Base-by-base conservation (phyloP, 2,888 invertebrate genomes). In the Pycnomerus fuliginosus region DNA sequence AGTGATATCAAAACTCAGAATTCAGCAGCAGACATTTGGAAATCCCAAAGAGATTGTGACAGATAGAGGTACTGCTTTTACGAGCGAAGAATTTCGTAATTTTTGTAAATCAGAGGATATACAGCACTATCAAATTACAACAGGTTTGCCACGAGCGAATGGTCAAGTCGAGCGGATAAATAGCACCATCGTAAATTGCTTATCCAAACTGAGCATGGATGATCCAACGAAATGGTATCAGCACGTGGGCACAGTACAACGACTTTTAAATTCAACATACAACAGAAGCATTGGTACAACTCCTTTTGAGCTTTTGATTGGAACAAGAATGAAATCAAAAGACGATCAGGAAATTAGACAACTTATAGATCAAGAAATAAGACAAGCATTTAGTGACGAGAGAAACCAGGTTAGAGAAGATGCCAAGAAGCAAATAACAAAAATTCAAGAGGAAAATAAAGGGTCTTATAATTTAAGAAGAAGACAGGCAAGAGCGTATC, bases 51-150 rank as follows among this genome's bases (percentile, higher is more conserved):
- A n/a, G n/a, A 60, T 69, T 3, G 60, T 70, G 2, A 60, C 65
- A 0, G 68, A 71, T 39, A 48, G 55, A 44, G 67, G 68, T 2
- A 49, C 65, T 2, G 69, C 72, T 2, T 72, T 65, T 41, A 67
- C 64, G 0, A 59, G 67, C 1, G 34, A 58, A 7, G 61, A 58
- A 1, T 71, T 71, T 32, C 14, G 52, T 42, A 44, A 61, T 0
- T 71, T 68, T 44, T 68, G 69, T 46, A 17, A 55, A 10, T 55
- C 55, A 1, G 64, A 71, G 39, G 48, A 49, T 0, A 69, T 72
- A 11, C 39, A 61, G 24, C 65, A 66, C 38, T 43, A 60, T 1
- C 23, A 41, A 2, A 66, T 59, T 25, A 58, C 58, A 1, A 61
- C 52, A 2, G 56, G 68, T 3, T 49, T 68, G 2, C 65, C 70